These are phyloP conservation scores for Argopecten irradians DNA, from an alignment of 1,140 invertebrate species.

Conservation along the genomic window DNA sequence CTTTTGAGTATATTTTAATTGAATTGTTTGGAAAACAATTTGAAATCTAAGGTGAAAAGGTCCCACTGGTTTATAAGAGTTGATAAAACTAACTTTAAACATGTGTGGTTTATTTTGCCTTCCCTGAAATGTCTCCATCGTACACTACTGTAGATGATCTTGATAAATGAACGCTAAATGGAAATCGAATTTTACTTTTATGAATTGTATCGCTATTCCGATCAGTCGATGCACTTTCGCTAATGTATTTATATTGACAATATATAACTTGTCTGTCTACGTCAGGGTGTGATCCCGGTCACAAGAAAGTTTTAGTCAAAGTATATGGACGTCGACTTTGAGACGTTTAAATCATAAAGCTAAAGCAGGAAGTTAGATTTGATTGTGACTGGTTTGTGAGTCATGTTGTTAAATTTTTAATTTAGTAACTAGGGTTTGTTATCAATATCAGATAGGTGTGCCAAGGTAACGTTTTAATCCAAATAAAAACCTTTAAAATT, in stretches of 20 bases:
- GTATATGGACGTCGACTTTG: too few relatives aligned
- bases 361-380: background rate
- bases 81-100: too few relatives aligned
- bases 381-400: background rate
- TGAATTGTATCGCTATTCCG: background rate
- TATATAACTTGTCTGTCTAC: background rate
- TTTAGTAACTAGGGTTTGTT: background rate
- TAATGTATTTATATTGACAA: background rate
- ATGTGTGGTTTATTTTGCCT: background rate
- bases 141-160: background rate
- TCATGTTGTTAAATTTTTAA: background rate
- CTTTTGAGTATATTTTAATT: too few relatives aligned
- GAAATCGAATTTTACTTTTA: background rate
- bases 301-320: too few relatives aligned
- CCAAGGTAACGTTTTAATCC: too few relatives aligned
- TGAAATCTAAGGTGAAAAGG: too few relatives aligned
- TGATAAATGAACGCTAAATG: background rate
- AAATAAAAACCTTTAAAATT: too few relatives aligned
- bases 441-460: too few relatives aligned
- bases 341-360: too few relatives aligned
- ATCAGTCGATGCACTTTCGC: background rate
- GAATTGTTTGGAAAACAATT: too few relatives aligned
- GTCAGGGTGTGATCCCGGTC: background rate
- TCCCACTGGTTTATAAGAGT: too few relatives aligned
- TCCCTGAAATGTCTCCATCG: background rate